phyloP scores from a whole-genome alignment of 2,113 vertebrate species.

The Procavia capensis region DNA sequence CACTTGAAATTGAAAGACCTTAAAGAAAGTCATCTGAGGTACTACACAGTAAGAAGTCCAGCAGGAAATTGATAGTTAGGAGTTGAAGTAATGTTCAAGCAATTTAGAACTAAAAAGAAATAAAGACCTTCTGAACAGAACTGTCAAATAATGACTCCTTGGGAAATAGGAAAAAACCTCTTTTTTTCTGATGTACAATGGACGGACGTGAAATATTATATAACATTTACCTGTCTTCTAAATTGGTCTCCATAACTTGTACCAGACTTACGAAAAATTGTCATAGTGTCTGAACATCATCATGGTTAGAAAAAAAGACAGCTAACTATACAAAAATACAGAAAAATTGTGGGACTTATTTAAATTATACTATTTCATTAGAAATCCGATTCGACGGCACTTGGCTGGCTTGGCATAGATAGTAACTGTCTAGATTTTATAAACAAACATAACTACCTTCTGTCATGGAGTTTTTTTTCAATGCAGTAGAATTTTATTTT shows the following conservation, averaged over 20 bases:
- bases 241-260: background rate
- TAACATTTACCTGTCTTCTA: background rate
- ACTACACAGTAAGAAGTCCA: background rate
- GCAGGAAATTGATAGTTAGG: slow-evolving; percentile 66
- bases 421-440: background rate
- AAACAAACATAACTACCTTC: background rate
- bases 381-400: too few relatives aligned
- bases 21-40: slow-evolving; percentile 46
- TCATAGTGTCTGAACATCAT: background rate
- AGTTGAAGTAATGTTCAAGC: slow-evolving; percentile 56
- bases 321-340: background rate
- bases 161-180: background rate
- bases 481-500: too few relatives aligned
- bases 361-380: background rate
- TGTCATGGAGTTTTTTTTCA: background rate
- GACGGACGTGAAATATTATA: background rate
- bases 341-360: background rate
- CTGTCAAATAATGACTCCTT: slow-evolving; percentile 46
- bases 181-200: background rate
- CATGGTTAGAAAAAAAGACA: background rate
- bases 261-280: background rate
- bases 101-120: slow-evolving; percentile 57
- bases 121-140: slow-evolving; percentile 37
- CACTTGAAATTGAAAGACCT: slow-evolving; percentile 50
- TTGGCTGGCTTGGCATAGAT: too few relatives aligned